phyloP scores from a whole-genome alignment of 2,797 vertebrate genomes.

The Pampus argenteus region DNA sequence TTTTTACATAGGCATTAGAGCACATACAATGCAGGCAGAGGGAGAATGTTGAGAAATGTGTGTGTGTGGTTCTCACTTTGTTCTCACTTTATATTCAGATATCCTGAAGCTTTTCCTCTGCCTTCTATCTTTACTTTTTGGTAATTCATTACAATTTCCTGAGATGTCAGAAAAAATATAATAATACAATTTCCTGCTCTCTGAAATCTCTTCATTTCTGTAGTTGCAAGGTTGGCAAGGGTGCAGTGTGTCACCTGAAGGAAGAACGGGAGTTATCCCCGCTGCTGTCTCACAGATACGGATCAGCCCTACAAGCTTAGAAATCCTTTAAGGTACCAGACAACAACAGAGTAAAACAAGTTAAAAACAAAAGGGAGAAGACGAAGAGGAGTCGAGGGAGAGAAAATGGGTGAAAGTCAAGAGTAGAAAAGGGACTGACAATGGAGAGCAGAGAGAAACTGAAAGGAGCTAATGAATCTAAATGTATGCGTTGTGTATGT shows the following conservation, averaged over 20 bases:
- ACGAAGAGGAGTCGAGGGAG: not conserved
- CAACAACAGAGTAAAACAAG: not conserved
- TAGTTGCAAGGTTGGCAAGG: not conserved
- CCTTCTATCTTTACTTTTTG: not conserved
- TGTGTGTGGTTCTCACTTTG: not conserved
- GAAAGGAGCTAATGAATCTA: not conserved
- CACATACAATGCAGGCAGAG: slow-evolving; percentile 33
- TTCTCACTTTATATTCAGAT: too few species aligned
- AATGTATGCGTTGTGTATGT: not conserved
- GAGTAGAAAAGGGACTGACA: not conserved
- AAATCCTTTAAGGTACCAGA: slow-evolving; percentile 12
- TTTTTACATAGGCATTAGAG: slow-evolving; percentile 54
- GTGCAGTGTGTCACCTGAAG: not conserved
- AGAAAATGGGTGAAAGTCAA: not conserved
- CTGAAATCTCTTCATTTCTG: not conserved
- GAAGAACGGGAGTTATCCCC: not conserved
- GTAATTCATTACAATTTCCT: not conserved
- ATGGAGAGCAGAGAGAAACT: not conserved
- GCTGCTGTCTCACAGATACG: slow-evolving; percentile 9
- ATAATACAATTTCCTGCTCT: not conserved
- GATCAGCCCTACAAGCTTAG: slow-evolving; percentile 23
- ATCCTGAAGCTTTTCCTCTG: not conserved
- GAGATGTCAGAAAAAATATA: not conserved
- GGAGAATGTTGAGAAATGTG: slow-evolving; percentile 35
- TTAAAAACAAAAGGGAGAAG: not conserved